phyloP scores from a whole-genome alignment of 1,140 invertebrate genomes.

The Uloborus diversus region DNA sequence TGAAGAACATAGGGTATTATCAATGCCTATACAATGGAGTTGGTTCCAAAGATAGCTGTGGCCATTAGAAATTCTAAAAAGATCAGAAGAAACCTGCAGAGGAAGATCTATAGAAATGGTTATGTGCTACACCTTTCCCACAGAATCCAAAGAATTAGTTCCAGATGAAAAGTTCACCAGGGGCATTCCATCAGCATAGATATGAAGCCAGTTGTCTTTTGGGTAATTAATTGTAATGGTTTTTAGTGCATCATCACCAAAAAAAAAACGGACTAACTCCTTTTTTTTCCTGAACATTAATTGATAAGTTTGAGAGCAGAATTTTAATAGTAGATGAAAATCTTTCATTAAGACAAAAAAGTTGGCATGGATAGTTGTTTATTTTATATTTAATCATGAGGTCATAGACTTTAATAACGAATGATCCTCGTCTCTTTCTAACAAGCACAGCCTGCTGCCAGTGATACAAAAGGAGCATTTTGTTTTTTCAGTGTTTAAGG shows the following conservation, averaged over 20 bases:
- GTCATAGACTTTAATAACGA: not conserved
- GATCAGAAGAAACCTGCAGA: no score
- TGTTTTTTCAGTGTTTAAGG: slow-evolving; percentile 1
- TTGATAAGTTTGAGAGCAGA: not conserved
- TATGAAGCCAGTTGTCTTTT: not conserved
- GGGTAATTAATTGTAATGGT: not conserved
- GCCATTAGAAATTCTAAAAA: no score
- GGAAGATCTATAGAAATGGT: no score
- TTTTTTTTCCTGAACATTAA: not conserved
- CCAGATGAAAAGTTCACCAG: not conserved
- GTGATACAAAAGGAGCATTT: not conserved
- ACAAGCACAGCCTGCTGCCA: not conserved
- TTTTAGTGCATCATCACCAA: not conserved
- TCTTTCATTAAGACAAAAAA: not conserved
- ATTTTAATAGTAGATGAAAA: not conserved
- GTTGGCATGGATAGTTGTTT: not conserved
- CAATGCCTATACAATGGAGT: no score
- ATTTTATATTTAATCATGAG: not conserved
- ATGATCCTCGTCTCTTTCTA: not conserved
- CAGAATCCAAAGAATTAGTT: not conserved
- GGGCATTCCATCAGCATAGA: not conserved
- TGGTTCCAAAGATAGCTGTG: no score
- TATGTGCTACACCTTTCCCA: no score
- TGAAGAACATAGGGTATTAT: no score
- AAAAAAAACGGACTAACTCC: not conserved